Evolutionary conservation across 2,113 vertebrate species (phyloP).

Genomic region (Salminus brasiliensis): DNA sequence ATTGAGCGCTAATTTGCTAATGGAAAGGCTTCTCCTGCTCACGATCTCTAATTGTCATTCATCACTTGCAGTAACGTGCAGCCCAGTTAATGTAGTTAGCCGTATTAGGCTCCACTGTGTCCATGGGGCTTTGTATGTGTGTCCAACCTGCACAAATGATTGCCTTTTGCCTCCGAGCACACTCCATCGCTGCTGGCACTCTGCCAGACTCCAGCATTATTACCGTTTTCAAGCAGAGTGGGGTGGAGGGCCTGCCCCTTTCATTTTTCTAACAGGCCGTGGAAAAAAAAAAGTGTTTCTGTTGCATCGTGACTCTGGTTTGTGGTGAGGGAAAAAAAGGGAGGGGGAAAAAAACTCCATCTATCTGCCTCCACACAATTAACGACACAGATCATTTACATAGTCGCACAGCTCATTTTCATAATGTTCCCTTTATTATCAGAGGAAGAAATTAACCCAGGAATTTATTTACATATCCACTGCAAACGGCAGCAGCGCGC

Average conservation of each 20-base stretch:
- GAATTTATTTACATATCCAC: slow-evolving; percentile 99
- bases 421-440: slow-evolving; percentile 99
- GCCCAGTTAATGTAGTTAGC: slow-evolving; percentile 69
- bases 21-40: slow-evolving; percentile 66
- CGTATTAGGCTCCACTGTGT: slow-evolving; percentile 58
- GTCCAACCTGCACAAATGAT: slow-evolving; percentile 59
- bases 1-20: slow-evolving; percentile 73
- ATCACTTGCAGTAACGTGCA: slow-evolving; percentile 63
- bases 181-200: slow-evolving; percentile 69
- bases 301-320: slow-evolving; percentile 75
- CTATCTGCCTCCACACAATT: slow-evolving; percentile 85
- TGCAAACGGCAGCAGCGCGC: slow-evolving; percentile 98
- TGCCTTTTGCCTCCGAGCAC: slow-evolving; percentile 57
- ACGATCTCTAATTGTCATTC: slow-evolving; percentile 76
- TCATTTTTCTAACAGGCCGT: slow-evolving; percentile 78
- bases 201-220: slow-evolving; percentile 71
- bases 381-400: slow-evolving; percentile 98
- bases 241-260: slow-evolving; percentile 78
- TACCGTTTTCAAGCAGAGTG: slow-evolving; percentile 75
- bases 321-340: slow-evolving; percentile 52
- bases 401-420: slow-evolving; percentile 98
- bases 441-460: slow-evolving; percentile 99
- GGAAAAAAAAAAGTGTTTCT: slow-evolving; percentile 72
- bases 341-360: slow-evolving; percentile 62
- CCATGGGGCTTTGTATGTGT: slow-evolving; percentile 56